These are phyloP conservation scores for Psilanteris sp. DNA, from an alignment of 1,140 invertebrate genomes.

Conservation along the genomic window DNA sequence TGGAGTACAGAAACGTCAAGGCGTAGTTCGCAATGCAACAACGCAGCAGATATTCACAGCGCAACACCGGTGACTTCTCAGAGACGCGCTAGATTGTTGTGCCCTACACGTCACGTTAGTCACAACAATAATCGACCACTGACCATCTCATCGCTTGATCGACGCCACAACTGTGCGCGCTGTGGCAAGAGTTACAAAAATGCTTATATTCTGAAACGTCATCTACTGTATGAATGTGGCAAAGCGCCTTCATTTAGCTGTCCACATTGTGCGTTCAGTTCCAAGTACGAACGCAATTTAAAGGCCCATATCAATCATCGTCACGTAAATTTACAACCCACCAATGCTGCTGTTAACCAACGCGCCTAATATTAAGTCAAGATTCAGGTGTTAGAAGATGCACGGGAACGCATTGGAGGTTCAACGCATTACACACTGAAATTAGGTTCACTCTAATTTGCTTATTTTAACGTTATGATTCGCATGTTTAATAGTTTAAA, in stretches of 20 bases:
- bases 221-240: conserved; percentile 80
- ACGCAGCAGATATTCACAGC: conserved; percentile 58
- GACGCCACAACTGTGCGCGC: conserved; percentile 76
- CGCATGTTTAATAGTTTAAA: too few relatives aligned
- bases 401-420: neutral
- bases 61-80: conserved; percentile 73
- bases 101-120: conserved; percentile 69
- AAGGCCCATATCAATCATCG: conserved; percentile 79
- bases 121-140: conserved; percentile 71
- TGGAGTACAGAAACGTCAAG: conserved; percentile 68
- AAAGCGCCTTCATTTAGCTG: conserved; percentile 81
- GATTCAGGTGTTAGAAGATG: neutral
- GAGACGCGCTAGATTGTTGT: conserved; percentile 72
- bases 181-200: conserved; percentile 80
- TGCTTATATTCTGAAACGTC: conserved; percentile 78
- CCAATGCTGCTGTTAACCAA: conserved; percentile 62
- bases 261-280: conserved; percentile 79
- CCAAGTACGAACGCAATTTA: conserved; percentile 79
- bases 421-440: too few relatives aligned
- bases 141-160: conserved; percentile 70
- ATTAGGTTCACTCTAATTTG: too few relatives aligned
- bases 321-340: conserved; percentile 68
- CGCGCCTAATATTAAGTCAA: conserved; percentile 50
- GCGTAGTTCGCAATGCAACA: conserved; percentile 22
- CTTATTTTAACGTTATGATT: too few relatives aligned